phyloP scores from a whole-genome alignment of 2,888 invertebrate species.

The Lysandra bellargus region DNA sequence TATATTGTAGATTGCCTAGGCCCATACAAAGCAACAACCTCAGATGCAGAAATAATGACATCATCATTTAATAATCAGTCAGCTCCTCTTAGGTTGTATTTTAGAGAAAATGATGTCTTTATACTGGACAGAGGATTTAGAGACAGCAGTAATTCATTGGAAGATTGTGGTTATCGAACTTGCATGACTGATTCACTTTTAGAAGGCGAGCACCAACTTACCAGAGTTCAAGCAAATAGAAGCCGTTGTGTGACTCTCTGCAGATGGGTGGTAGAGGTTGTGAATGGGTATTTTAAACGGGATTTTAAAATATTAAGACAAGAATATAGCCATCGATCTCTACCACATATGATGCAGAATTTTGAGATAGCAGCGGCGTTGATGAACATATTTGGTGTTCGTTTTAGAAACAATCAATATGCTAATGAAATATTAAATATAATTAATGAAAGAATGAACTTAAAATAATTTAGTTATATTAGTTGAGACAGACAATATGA shows the following conservation, averaged over 20 bases:
- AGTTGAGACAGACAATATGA: too few species aligned
- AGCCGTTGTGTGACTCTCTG: constrained; percentile 36
- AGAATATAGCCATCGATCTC: constrained; percentile 34
- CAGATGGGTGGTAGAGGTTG: constrained; percentile 36
- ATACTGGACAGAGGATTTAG: constrained; percentile 26
- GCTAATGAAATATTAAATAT: not conserved
- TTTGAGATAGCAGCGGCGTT: constrained; percentile 37
- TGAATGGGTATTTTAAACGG: constrained; percentile 34
- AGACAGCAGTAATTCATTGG: constrained; percentile 13
- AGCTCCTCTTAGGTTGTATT: constrained; percentile 27
- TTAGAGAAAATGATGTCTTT: constrained; percentile 34
- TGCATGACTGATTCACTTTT: constrained; percentile 36
- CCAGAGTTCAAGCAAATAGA: constrained; percentile 37
- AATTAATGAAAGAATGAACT: not conserved
- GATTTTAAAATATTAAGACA: constrained; percentile 38
- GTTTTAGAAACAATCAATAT: not conserved
- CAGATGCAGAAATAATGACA: constrained; percentile 37
- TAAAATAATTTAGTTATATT: not conserved
- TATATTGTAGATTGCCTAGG: constrained; percentile 35
- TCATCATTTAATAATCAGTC: constrained; percentile 33
- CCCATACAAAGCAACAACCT: constrained; percentile 36
- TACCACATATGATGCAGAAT: constrained; percentile 32
- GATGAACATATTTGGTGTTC: constrained; percentile 36
- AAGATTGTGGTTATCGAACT: constrained; percentile 29
- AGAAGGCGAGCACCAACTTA: constrained; percentile 35